Evolutionary conservation across 2,888 invertebrate genomes (phyloP).

Genomic region (Sarcophaga caerulescens): DNA sequence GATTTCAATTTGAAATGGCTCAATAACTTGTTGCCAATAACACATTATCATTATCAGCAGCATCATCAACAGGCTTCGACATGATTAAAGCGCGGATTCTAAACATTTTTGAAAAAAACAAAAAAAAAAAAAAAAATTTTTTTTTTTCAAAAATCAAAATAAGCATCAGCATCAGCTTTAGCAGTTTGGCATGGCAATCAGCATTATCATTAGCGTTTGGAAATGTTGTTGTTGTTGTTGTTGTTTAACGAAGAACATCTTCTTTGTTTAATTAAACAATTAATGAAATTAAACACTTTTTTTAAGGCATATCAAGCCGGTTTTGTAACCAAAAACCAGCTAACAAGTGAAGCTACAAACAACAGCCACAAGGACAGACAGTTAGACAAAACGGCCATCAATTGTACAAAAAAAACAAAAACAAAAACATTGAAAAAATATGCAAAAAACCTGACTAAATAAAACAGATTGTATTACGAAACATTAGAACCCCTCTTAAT

Average conservation of each 20-base stretch:
- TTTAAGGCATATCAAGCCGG: neutral
- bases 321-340: neutral
- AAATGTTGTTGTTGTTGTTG: slow-evolving; percentile 24
- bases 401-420: no score
- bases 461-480: no score
- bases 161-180: no score
- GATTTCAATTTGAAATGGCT: slow-evolving; percentile 14
- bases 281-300: no score
- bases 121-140: neutral
- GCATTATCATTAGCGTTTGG: neutral
- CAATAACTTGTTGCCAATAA: slow-evolving; percentile 32
- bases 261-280: slow-evolving; percentile 5
- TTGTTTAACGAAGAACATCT: neutral
- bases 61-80: neutral
- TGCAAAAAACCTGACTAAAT: no score
- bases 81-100: neutral
- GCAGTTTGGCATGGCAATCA: neutral
- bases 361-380: neutral
- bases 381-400: neutral
- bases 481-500: no score
- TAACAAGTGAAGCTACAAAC: neutral
- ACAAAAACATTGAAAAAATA: no score
- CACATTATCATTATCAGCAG: slow-evolving; percentile 1
- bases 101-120: slow-evolving; percentile 10
- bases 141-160: no score